These are phyloP conservation scores for Drosophila tripunctata DNA, from an alignment of 2,888 invertebrate genomes.

Conservation along the genomic window DNA sequence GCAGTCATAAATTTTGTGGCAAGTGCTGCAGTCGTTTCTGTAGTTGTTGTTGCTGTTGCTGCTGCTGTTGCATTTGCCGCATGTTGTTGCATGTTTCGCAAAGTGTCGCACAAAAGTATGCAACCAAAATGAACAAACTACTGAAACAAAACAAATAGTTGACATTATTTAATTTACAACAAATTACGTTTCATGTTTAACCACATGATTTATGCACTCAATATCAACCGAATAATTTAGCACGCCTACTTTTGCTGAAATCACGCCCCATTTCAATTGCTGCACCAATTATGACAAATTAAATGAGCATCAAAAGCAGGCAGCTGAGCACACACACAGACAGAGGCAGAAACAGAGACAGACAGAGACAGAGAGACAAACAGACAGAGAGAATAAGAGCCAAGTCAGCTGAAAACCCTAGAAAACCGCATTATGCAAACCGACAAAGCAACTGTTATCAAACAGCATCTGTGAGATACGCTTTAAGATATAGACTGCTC, in stretches of 20 bases:
- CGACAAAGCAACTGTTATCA: background rate
- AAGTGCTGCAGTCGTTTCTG: constrained; percentile 48
- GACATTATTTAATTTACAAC: constrained; percentile 73
- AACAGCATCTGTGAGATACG: background rate
- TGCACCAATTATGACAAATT: constrained; percentile 69
- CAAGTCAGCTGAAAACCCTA: constrained; percentile 1
- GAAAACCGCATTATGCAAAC: constrained; percentile 24
- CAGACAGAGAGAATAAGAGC: background rate
- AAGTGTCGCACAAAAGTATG: constrained; percentile 58
- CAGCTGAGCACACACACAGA: constrained; percentile 10
- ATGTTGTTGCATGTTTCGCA: constrained; percentile 55
- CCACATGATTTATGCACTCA: constrained; percentile 74
- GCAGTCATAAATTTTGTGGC: constrained; percentile 75
- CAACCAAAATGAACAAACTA: constrained; percentile 48
- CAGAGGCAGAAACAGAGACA: background rate
- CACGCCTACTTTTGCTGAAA: background rate
- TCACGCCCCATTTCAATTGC: constrained; percentile 48
- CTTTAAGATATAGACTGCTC: background rate
- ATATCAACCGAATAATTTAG: background rate
- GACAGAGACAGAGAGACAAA: background rate
- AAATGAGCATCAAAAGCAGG: constrained; percentile 49
- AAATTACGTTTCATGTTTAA: constrained; percentile 76
- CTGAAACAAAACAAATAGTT: constrained; percentile 63
- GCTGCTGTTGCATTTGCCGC: constrained; percentile 32
- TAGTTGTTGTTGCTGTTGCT: constrained; percentile 31